These are phyloP conservation scores for Coturnix japonica DNA, from an alignment of 2,113 vertebrate species.

Conservation along the genomic window DNA sequence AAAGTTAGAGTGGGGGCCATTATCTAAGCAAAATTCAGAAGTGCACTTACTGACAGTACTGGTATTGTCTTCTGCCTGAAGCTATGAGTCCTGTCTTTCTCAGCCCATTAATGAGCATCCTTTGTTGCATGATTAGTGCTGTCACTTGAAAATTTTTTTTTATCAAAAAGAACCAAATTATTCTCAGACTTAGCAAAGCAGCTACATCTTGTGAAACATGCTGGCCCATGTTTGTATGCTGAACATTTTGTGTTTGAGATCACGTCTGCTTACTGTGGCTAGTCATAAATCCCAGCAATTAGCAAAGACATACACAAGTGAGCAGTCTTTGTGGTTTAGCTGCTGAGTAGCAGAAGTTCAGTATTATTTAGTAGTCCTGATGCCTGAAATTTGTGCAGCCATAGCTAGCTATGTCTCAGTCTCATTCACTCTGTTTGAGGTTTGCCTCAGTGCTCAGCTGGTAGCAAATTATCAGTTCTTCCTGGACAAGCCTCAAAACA, in stretches of 20 bases:
- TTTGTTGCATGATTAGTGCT: background rate
- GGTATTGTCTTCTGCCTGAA: slow-evolving; percentile 6
- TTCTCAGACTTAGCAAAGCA: background rate
- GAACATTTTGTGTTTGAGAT: background rate
- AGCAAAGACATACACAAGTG: background rate
- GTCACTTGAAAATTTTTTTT: background rate
- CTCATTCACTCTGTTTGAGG: background rate
- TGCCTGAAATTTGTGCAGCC: background rate
- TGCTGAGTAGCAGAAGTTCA: slow-evolving; percentile 19
- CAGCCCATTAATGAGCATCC: background rate
- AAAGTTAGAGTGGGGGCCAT: background rate
- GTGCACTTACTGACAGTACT: background rate
- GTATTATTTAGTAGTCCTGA: background rate
- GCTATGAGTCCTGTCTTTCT: background rate
- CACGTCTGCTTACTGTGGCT: background rate
- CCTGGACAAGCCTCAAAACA: background rate
- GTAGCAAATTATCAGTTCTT: background rate
- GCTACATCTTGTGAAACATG: background rate
- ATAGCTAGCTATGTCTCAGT: background rate
- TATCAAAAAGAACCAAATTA: background rate
- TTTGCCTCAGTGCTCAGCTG: background rate
- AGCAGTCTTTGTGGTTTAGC: background rate
- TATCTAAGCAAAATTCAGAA: slow-evolving; percentile 17
- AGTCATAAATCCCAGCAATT: background rate
- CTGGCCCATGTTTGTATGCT: background rate